phyloP scores from a whole-genome alignment of 2,888 invertebrate species.

The Alloscopus bannaensis region DNA sequence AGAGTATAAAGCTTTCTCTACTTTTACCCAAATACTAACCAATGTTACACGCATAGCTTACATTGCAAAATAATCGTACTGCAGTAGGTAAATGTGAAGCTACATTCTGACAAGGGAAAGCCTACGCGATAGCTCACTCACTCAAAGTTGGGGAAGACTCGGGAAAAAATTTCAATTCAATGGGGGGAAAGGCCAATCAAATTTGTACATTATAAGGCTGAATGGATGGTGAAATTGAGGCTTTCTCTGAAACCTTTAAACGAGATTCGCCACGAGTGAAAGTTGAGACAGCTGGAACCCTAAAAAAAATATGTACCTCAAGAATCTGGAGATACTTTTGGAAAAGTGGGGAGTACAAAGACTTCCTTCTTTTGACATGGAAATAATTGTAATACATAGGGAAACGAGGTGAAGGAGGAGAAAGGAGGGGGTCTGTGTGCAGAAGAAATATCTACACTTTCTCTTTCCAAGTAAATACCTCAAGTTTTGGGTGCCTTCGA shows the following conservation, averaged over 20 bases:
- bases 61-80: neutral
- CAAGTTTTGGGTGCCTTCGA: neutral
- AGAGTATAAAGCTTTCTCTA: neutral
- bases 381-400: slow-evolving; percentile 36
- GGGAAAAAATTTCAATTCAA: slow-evolving; percentile 37
- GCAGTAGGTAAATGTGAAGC: neutral
- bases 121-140: slow-evolving; percentile 18
- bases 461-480: too few relatives aligned
- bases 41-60: too few relatives aligned
- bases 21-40: too few relatives aligned
- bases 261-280: neutral
- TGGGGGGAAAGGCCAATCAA: slow-evolving; percentile 48
- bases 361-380: slow-evolving; percentile 36
- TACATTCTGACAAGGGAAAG: neutral
- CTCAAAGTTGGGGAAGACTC: slow-evolving; percentile 44
- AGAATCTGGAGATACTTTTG: too few relatives aligned
- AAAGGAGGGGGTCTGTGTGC: too few relatives aligned
- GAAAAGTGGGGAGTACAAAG: neutral
- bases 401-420: slow-evolving; percentile 9
- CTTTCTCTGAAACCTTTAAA: slow-evolving; percentile 36
- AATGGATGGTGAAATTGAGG: slow-evolving; percentile 53
- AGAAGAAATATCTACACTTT: too few relatives aligned
- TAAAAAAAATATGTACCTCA: too few relatives aligned
- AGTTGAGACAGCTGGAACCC: neutral
- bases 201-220: slow-evolving; percentile 56